Evolutionary conservation across 2,797 vertebrate species (phyloP).

Genomic region (Monodelphis domestica): DNA sequence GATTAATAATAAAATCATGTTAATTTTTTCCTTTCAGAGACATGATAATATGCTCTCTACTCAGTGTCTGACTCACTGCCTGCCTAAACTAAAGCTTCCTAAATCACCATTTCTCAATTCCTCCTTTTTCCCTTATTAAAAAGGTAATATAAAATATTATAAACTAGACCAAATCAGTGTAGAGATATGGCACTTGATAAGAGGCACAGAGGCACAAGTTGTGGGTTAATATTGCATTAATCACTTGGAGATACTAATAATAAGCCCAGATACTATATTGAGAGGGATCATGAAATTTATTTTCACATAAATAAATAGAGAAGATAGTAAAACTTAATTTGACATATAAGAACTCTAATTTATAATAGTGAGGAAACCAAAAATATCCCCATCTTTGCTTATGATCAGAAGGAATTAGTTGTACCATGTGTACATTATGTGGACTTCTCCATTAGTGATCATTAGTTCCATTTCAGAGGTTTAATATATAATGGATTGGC

Average conservation of each 20-base stretch:
- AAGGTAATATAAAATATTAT: slow-evolving; percentile 80
- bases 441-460: slow-evolving; percentile 56
- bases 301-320: slow-evolving; percentile 54
- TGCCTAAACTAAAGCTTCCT: not conserved
- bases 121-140: slow-evolving; percentile 73
- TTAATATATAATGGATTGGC: slow-evolving; percentile 46
- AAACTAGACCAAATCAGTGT: slow-evolving; percentile 77
- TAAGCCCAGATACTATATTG: slow-evolving; percentile 59
- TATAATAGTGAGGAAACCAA: slow-evolving; percentile 57
- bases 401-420: slow-evolving; percentile 42
- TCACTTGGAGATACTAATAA: slow-evolving; percentile 46
- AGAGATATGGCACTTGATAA: slow-evolving; percentile 71
- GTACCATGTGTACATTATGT: slow-evolving; percentile 35
- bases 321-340: slow-evolving; percentile 52
- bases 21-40: not conserved
- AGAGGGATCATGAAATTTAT: slow-evolving; percentile 64
- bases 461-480: slow-evolving; percentile 46
- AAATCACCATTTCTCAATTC: not conserved
- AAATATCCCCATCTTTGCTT: slow-evolving; percentile 49
- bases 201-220: slow-evolving; percentile 65
- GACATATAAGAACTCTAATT: slow-evolving; percentile 56
- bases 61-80: not conserved
- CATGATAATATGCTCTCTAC: not conserved
- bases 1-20: not conserved
- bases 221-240: slow-evolving; percentile 73